Conservation (phyloP, 2,113 vertebrate species). For the Donacobius atricapilla region DNA sequence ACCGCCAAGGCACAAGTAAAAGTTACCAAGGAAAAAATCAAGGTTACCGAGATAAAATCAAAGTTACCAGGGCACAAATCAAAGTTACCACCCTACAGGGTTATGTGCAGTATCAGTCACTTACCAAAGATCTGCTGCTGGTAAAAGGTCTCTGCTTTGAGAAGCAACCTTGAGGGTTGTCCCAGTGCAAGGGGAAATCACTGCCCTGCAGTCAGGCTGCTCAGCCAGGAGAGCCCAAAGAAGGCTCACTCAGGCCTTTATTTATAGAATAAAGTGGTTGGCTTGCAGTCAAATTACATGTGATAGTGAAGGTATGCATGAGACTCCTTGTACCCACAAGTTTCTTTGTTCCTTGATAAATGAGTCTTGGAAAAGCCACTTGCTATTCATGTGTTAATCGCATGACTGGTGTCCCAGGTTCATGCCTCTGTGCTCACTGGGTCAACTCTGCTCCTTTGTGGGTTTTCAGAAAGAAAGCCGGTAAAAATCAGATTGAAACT, state of each 20-base stretch:
- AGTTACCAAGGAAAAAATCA: neutral
- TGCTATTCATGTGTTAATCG: neutral
- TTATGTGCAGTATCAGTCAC: neutral
- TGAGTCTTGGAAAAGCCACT: neutral
- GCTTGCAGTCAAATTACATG: neutral
- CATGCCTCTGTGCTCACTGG: neutral
- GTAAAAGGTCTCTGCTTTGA: neutral
- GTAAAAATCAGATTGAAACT: neutral
- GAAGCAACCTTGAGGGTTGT: neutral
- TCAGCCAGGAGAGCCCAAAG: neutral
- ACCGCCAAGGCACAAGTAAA: neutral
- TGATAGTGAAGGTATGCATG: neutral
- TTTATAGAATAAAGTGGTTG: neutral
- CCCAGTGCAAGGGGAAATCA: neutral
- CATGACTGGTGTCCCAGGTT: neutral
- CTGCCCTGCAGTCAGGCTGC: neutral
- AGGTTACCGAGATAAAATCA: neutral
- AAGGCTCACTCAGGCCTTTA: neutral
- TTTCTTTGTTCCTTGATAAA: slow-evolving; percentile 16
- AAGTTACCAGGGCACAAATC: neutral
- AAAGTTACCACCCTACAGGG: neutral
- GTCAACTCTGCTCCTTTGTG: neutral
- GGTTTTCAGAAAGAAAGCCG: neutral
- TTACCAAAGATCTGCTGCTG: neutral
- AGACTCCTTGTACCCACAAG: neutral